Evolutionary conservation across 2,797 vertebrate genomes (phyloP), one percentile per base, ranked within the genome.

Genomic region (Mormyrus hasselquistii): DNA sequence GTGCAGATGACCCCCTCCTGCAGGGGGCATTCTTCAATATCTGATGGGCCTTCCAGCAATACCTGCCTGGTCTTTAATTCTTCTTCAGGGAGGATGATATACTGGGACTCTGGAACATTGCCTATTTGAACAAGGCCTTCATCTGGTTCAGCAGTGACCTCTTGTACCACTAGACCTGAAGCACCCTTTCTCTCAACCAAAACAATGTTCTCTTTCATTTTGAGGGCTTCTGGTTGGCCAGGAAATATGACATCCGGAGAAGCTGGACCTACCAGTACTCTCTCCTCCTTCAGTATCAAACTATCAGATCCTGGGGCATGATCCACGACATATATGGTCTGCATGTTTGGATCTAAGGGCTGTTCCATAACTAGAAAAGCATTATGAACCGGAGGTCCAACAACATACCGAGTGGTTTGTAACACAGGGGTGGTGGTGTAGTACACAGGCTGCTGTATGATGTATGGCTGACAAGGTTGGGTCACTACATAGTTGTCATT

Each of bases 21-120:
- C 25, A 87, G 69, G 22, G 38, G 9, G 12, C 89, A 87, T 84
- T 92, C 91, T 89, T 94, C 93, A 79, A 59, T 57, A 90, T 87
- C 41, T 93, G 88, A 69, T 14, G 55, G 9, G 47, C 50, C 86
- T 88, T 9, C 88, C 79, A 90, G 88, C 29, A 90, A 47, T 62
- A 87, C 41, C 0, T 87, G 87, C 2, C 84, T 25, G 86, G 57
- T 6, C 9, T 65, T 22, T 5, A 88, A 16, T 86, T 88, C 84
- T 69, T 83, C 59, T n/a, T 85, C 91, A 76, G 52, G n/a, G 16
- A 47, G 41, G 10, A 47, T 82, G 41, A 82, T 44, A 47, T 82
- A 8, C 76, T 19, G 7, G 41, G 6, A 82, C 76, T 47, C 19
- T 82, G 76, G 14, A 16, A n/a, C 38, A 47, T 47, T 47, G 19